Percentiles rank a stretch among this genome's conserved stretches.
These are phyloP conservation scores for Oncorhynchus kisutch DNA, from an alignment of 2,113 vertebrate species.

Conservation along the genomic window DNA sequence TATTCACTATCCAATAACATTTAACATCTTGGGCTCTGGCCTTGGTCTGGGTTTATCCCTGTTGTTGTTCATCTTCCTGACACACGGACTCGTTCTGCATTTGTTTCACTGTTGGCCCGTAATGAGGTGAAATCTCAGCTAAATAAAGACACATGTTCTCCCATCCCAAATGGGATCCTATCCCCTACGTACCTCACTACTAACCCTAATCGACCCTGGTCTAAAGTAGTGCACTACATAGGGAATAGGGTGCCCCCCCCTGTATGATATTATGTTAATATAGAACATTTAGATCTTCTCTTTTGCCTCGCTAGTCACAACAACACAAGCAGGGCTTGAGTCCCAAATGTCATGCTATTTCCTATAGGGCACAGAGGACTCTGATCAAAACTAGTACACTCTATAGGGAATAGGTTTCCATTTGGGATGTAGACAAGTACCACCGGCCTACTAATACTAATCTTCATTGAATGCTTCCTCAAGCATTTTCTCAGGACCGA, in stretches of 20 bases:
- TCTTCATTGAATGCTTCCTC: constrained; percentile 12
- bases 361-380: too few relatives aligned
- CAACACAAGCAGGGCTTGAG: background rate
- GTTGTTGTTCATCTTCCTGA: constrained; percentile 27
- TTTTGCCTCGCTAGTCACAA: constrained; percentile 12
- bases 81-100: constrained; percentile 21
- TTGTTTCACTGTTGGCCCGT: constrained; percentile 20
- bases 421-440: background rate
- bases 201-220: too few relatives aligned
- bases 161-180: background rate
- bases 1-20: constrained; percentile 25
- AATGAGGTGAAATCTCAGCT: constrained; percentile 29
- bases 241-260: background rate
- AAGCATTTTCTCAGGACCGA: background rate
- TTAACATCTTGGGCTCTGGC: background rate
- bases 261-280: constrained; percentile 17
- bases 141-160: constrained; percentile 21
- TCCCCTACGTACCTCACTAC: too few relatives aligned
- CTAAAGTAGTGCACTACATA: too few relatives aligned
- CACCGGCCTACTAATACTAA: constrained; percentile 5
- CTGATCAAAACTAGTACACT: too few relatives aligned
- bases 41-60: constrained; percentile 9
- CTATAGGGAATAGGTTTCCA: too few relatives aligned
- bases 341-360: too few relatives aligned
- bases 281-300: constrained; percentile 37